Evolutionary conservation across 1,140 invertebrate genomes (phyloP).

Genomic region (Adelges cooleyi): DNA sequence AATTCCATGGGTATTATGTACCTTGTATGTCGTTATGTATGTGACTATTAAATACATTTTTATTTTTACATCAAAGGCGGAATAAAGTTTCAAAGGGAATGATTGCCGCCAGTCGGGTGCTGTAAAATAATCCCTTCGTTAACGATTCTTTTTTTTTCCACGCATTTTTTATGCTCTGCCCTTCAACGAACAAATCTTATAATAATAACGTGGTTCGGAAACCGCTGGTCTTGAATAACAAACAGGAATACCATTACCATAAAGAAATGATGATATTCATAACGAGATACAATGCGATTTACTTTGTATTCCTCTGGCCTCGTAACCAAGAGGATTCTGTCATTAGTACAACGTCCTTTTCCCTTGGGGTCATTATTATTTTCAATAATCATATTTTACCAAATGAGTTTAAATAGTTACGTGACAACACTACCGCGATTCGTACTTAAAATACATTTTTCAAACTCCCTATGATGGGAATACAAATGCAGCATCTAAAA

Average conservation of each 20-base stretch:
- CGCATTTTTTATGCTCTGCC: background rate
- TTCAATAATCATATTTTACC: constrained; percentile 9
- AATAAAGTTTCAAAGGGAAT: constrained; percentile 29
- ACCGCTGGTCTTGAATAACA: constrained; percentile 28
- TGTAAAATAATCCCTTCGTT: constrained; percentile 28
- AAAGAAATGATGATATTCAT: constrained; percentile 28
- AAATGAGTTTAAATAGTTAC: background rate
- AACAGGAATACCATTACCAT: constrained; percentile 25
- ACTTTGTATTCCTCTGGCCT: constrained; percentile 18
- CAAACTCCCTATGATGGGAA: no score
- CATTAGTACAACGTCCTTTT: constrained; percentile 4
- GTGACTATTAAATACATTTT: constrained; percentile 18
- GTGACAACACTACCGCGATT: background rate
- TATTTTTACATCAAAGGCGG: constrained; percentile 27
- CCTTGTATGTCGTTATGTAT: background rate
- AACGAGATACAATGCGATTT: constrained; percentile 26
- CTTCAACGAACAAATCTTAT: constrained; percentile 22
- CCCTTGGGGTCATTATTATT: constrained; percentile 13
- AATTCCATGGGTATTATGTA: constrained; percentile 18
- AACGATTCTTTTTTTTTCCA: constrained; percentile 20
- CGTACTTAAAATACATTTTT: no score
- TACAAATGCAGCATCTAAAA: no score
- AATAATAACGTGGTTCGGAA: constrained; percentile 27
- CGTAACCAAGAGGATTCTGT: background rate
- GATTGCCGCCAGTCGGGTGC: constrained; percentile 8